Conservation (phyloP, 2,888 invertebrate species). For the Platycnemis pennipes region DNA sequence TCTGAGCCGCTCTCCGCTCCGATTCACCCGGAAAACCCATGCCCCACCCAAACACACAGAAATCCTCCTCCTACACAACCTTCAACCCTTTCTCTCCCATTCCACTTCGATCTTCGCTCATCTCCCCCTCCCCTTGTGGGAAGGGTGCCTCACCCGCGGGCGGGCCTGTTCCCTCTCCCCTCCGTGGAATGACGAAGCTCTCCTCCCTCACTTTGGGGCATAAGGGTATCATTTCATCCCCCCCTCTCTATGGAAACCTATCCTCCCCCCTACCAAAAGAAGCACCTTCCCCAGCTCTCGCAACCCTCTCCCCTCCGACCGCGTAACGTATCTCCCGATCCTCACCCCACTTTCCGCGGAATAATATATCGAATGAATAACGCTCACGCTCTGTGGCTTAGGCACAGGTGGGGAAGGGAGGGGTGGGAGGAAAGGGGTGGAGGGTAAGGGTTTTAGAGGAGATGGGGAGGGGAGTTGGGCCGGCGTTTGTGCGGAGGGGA, state of each 20-base stretch:
- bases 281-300: not conserved
- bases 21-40: not conserved
- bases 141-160: not conserved
- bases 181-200: too few species aligned
- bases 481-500: not conserved
- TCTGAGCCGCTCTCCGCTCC: not conserved
- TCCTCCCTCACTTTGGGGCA: too few species aligned
- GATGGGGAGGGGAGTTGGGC: not conserved
- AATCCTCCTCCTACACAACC: not conserved
- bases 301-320: not conserved
- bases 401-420: constrained; percentile 21
- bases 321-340: not conserved
- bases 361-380: constrained; percentile 51
- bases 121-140: not conserved
- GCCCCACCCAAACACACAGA: not conserved
- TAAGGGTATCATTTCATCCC: not conserved
- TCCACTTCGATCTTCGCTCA: not conserved
- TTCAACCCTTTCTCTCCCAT: not conserved
- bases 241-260: not conserved
- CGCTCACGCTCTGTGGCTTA: constrained; percentile 41
- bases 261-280: not conserved
- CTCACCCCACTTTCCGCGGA: not conserved
- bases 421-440: not conserved
- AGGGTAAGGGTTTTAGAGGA: not conserved
- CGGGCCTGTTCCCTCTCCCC: too few species aligned